Percentiles rank a stretch among this genome's conserved stretches.
Evolutionary conservation across 2,888 invertebrate genomes (phyloP).

Genomic region (Theristus sp.): DNA sequence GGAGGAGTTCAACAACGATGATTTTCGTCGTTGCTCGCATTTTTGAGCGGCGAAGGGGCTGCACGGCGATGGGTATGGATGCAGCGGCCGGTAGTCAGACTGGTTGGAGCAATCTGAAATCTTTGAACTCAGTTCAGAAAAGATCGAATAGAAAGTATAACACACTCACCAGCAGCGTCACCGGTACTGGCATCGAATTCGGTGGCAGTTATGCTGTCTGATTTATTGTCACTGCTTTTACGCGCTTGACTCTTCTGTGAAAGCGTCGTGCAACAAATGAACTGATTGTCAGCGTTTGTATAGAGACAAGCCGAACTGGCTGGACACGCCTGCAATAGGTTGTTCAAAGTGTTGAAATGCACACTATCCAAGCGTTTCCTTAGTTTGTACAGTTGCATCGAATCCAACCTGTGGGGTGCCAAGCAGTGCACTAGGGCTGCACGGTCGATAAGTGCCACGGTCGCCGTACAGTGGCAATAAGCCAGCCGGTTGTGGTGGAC

Average conservation of each 20-base stretch:
- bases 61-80: not conserved
- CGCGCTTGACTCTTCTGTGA: too few relatives aligned
- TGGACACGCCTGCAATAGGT: not conserved
- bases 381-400: not conserved
- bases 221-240: too few relatives aligned
- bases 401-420: too few relatives aligned
- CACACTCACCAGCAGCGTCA: too few relatives aligned
- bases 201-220: too few relatives aligned
- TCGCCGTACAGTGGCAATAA: not conserved
- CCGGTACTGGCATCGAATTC: too few relatives aligned
- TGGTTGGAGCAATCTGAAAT: not conserved
- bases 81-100: not conserved
- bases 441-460: not conserved
- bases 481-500: not conserved
- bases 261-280: conserved; percentile 25
- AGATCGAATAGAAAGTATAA: too few relatives aligned
- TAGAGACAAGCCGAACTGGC: conserved; percentile 14
- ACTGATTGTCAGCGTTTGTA: conserved; percentile 24
- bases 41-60: not conserved
- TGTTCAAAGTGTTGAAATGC: too few relatives aligned
- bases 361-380: too few relatives aligned
- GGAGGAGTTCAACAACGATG: not conserved
- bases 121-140: too few relatives aligned
- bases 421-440: too few relatives aligned
- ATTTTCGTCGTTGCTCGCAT: too few relatives aligned